Evolutionary conservation across 2,888 invertebrate species (phyloP), one percentile per base, ranked within the genome.

Genomic region (Ophioninae sp.): DNA sequence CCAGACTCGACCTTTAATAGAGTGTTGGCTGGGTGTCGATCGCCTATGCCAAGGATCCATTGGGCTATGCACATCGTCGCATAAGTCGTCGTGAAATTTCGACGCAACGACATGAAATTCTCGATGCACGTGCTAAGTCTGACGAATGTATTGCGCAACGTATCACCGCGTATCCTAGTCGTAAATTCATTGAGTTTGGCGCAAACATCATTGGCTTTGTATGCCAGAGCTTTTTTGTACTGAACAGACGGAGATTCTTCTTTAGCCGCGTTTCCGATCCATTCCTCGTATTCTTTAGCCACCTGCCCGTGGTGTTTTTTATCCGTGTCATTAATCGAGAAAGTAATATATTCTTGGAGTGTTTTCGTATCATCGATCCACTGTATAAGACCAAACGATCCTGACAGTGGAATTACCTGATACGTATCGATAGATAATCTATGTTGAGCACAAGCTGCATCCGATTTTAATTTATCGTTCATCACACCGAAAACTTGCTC

Each of bases 11-110:
- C 87, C 70, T 94, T 94, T 10, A 97, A 91, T 62, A 96, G 89
- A 13, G 93, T 94, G 90, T 97, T 97, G n/a, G 93, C 93, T 70
- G 96, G 93, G 93, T 97, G 96, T 1, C 97, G 93, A 93, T 97
- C 97, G 0, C 97, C 97, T 78, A 97, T 95, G 0, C 93, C 96
- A 17, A 96, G 90, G 56, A 97, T 92, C 95, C 96, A 97, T 85
- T 97, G 96, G 37, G 95, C 94, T 6, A 95, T 92, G 88, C 95
- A 95, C 92, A 96, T 93, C 0, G 94, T 93, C 0, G 96, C 95
- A 89, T 96, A 95, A 6, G 94, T 94, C 30, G 93, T 93, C 0
- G 94, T 93, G 88, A 96, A 95, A 85, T 94, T 94, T 80, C 94
- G 94, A 8, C 95, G 93, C 67, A 96, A 89, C 2, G 94, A 93